Base-by-base conservation (phyloP, 2,797 vertebrate species). In the Scomberomorus guttatus region DNA sequence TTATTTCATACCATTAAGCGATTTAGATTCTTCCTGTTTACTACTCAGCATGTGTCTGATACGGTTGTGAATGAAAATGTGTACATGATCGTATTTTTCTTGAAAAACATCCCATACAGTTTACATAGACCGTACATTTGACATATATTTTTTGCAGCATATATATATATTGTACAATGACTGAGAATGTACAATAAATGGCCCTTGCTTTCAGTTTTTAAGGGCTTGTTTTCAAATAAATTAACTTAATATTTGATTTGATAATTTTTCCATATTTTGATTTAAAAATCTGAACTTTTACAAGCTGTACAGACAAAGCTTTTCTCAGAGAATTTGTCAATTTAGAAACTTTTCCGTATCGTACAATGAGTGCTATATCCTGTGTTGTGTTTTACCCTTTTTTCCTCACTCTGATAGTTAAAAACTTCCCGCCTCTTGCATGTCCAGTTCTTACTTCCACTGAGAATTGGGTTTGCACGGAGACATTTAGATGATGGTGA, bases 1-100 rank as follows among this genome's bases (percentile, higher is more conserved):
- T 15, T 39, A 6, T 65, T 81, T 66, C 14, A 60, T 52, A 6
- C 37, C 29, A 39, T 14, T n/a, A 18, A 76, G 34, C 63, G 72
- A 72, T 54, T 67, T 3, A 66, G 34, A 61, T 34, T 39, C 22
- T 66, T 44, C 32, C 27, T 39, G 44, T 74, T 56, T 60, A 46
- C 52, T 37, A 44, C 17, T 20, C 24, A 29, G 52, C 34, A 12
- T 22, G 11, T 9, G 11, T n/a, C 39, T 54, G 3, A 46, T 51
- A 3, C 48, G 3, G 3, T 52, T 78, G 34, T 42, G 10, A 54
- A 20, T 17, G 25, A 25, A 55, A 58, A 60, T 25, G 3, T 64
- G 10, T 51, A 29, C 12, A 34, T 57, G 27, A 44, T 58, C 13
- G 11, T 37, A 11, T 37, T 37, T 37, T 37, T 32, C 32, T 37